phyloP scores from a whole-genome alignment of 92 coral and sea anemone genomes.

The Porites evermanni region DNA sequence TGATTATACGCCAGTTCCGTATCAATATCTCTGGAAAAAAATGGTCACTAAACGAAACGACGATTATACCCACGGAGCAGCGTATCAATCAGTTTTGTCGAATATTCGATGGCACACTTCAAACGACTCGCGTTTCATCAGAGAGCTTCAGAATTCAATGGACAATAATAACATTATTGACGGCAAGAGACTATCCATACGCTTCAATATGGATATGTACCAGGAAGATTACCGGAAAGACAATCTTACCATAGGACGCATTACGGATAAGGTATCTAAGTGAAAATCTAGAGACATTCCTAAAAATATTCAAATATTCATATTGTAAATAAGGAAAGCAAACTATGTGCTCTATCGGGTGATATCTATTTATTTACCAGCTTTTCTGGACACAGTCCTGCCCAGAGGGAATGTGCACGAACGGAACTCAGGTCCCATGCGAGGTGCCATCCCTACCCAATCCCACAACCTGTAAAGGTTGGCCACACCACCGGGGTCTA shows the following conservation, averaged over 20 bases:
- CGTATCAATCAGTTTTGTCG: slow-evolving; percentile 69
- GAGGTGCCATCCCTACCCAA: too few relatives aligned
- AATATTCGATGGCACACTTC: slow-evolving; percentile 62
- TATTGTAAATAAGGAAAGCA: too few relatives aligned
- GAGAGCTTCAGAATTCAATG: slow-evolving; percentile 49
- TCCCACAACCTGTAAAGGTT: too few relatives aligned
- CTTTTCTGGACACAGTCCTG: too few relatives aligned
- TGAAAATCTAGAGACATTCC: too few relatives aligned
- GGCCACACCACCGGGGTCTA: too few relatives aligned
- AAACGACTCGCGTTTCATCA: slow-evolving; percentile 38
- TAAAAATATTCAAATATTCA: too few relatives aligned
- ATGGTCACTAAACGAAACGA: not conserved
- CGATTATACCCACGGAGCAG: slow-evolving; percentile 43
- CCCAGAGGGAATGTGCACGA: too few relatives aligned
- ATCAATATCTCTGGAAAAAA: slow-evolving; percentile 65
- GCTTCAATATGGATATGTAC: slow-evolving; percentile 70
- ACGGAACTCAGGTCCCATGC: too few relatives aligned
- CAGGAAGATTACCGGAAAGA: not conserved
- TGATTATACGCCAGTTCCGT: slow-evolving; percentile 68
- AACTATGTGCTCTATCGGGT: too few relatives aligned
- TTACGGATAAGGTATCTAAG: slow-evolving; percentile 48
- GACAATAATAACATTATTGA: slow-evolving; percentile 19
- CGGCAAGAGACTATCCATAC: slow-evolving; percentile 66
- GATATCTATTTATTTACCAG: too few relatives aligned
- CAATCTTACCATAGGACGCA: slow-evolving; percentile 61